Evolutionary conservation across 2,113 vertebrate genomes (phyloP).

Genomic region (Gobiocypris rarus): DNA sequence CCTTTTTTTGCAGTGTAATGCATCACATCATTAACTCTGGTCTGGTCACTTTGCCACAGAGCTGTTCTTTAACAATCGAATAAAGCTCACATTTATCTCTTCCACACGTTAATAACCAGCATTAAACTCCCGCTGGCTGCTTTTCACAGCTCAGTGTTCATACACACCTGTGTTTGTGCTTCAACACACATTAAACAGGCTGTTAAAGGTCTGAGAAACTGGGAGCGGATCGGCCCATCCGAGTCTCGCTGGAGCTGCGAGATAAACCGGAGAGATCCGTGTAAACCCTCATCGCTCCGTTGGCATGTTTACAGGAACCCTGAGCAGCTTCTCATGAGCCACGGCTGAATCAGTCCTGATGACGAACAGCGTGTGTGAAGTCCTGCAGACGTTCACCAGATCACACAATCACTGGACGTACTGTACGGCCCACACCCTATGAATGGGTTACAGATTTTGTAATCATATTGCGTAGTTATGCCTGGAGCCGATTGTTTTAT

Average conservation of each 20-base stretch:
- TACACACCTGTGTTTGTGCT: conserved; percentile 62
- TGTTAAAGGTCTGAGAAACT: conserved; percentile 47
- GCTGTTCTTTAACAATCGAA: background rate
- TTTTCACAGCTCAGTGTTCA: conserved; percentile 59
- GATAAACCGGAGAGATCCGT: background rate
- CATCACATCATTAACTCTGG: background rate
- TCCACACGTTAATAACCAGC: background rate
- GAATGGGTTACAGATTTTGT: too few species aligned
- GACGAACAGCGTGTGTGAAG: background rate
- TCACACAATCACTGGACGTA: too few species aligned
- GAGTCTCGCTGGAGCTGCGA: background rate
- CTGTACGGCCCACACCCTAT: too few species aligned
- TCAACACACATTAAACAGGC: conserved; percentile 48
- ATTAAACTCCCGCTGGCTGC: conserved; percentile 20
- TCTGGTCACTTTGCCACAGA: background rate
- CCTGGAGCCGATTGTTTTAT: too few species aligned
- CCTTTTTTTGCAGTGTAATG: too few species aligned
- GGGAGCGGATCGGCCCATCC: background rate
- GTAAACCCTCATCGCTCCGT: background rate
- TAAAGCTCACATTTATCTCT: background rate
- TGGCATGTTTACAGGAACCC: background rate
- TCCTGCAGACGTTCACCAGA: background rate
- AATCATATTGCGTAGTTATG: too few species aligned
- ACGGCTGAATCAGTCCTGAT: background rate
- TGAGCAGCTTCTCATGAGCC: background rate